Evolutionary conservation across 2,888 invertebrate genomes (phyloP).

Genomic region (Aspidiotus destructor): DNA sequence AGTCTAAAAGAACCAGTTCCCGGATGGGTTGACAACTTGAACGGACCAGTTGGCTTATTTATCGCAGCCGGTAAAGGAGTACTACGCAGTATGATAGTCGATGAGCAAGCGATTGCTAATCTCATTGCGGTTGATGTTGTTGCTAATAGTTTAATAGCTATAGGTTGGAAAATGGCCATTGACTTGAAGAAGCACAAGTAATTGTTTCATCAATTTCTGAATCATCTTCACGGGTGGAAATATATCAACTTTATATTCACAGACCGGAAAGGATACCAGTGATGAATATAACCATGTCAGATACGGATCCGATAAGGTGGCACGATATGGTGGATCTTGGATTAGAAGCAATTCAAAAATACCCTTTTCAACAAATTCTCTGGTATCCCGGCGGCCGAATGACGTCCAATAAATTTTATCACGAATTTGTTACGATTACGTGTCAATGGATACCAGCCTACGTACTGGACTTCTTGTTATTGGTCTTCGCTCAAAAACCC

Average conservation of each 20-base stretch:
- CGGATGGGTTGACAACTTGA: conserved; percentile 89
- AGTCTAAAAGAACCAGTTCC: conserved; percentile 62
- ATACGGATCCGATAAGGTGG: conserved; percentile 75
- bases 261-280: conserved; percentile 58
- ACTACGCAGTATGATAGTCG: conserved; percentile 76
- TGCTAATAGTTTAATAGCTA: conserved; percentile 66
- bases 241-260: not conserved
- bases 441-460: conserved; percentile 73
- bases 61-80: conserved; percentile 80
- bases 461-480: conserved; percentile 66
- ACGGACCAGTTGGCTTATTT: conserved; percentile 78
- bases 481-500: conserved; percentile 63
- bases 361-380: conserved; percentile 74
- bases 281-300: conserved; percentile 81
- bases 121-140: conserved; percentile 72
- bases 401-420: conserved; percentile 57
- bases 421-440: conserved; percentile 60
- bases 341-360: conserved; percentile 57
- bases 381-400: conserved; percentile 79
- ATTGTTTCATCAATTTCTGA: not conserved
- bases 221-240: too few species aligned
- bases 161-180: conserved; percentile 55
- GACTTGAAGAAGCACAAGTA: conserved; percentile 21
- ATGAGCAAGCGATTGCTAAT: conserved; percentile 61
- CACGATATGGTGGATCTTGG: conserved; percentile 69